Evolutionary conservation across 2,888 invertebrate species (phyloP).

Genomic region (Hecatera dysodea): DNA sequence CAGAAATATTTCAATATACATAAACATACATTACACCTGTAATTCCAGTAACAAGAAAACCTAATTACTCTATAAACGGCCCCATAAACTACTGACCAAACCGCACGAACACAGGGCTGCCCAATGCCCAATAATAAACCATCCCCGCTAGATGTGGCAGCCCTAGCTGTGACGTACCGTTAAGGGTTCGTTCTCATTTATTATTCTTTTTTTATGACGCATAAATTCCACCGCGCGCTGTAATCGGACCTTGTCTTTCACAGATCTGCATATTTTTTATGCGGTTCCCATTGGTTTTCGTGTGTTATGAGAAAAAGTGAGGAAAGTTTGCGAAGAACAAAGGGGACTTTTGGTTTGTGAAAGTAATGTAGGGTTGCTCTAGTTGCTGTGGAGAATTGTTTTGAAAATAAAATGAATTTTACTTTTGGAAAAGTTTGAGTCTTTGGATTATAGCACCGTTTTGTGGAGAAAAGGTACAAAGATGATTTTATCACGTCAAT

Average conservation of each 20-base stretch:
- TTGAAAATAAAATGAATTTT: constrained; percentile 4
- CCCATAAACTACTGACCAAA: constrained; percentile 33
- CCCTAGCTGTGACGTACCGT: constrained; percentile 60
- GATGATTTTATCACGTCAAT: no score
- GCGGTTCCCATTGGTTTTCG: constrained; percentile 57
- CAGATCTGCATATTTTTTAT: constrained; percentile 73
- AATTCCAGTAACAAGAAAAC: constrained; percentile 17
- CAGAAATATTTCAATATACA: not conserved
- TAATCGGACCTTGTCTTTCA: constrained; percentile 70
- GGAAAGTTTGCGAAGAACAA: constrained; percentile 46
- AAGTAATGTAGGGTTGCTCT: constrained; percentile 26
- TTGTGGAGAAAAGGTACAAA: not conserved
- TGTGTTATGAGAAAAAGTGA: constrained; percentile 52
- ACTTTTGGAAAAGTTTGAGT: not conserved
- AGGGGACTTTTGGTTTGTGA: constrained; percentile 38
- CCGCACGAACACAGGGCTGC: constrained; percentile 17
- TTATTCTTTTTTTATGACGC: constrained; percentile 75
- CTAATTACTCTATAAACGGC: constrained; percentile 12
- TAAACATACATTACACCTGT: not conserved
- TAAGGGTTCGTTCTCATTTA: constrained; percentile 69
- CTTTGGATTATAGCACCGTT: not conserved
- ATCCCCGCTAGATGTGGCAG: constrained; percentile 33
- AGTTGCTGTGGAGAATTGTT: not conserved
- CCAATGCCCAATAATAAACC: constrained; percentile 38
- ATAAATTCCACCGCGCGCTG: constrained; percentile 70